Evolutionary conservation across 2,888 invertebrate genomes (phyloP).

Genomic region (Loripinus fragilis): DNA sequence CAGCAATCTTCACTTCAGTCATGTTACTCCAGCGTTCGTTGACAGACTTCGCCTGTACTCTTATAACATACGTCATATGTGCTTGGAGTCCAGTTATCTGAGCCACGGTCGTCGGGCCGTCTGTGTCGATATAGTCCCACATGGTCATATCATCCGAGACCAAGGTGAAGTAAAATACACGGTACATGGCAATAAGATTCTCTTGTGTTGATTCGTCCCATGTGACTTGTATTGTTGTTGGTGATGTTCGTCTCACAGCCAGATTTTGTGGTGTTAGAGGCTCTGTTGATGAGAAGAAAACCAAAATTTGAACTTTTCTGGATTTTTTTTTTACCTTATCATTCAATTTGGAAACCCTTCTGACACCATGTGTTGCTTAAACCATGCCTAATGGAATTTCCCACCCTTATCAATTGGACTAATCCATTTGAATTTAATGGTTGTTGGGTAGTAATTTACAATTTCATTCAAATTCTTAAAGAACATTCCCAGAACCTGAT

Average conservation of each 20-base stretch:
- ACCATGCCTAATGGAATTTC: no score
- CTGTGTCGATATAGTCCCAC: slow-evolving; percentile 78
- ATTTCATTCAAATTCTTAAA: no score
- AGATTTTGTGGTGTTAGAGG: slow-evolving; percentile 97
- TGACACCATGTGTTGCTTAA: no score
- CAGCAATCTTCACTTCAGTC: slow-evolving; percentile 68
- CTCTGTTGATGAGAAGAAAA: slow-evolving; percentile 86
- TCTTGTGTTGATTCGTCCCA: slow-evolving; percentile 85
- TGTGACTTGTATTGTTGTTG: slow-evolving; percentile 93
- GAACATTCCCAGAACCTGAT: no score
- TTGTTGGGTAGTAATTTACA: no score
- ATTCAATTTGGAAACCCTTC: no score
- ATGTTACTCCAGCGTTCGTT: slow-evolving; percentile 80
- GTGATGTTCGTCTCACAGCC: slow-evolving; percentile 96
- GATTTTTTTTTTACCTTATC: no score
- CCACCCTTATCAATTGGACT: no score
- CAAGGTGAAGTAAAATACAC: slow-evolving; percentile 79
- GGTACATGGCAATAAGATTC: slow-evolving; percentile 79
- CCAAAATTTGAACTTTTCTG: not conserved
- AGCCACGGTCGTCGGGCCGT: slow-evolving; percentile 77
- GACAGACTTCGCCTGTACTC: slow-evolving; percentile 78
- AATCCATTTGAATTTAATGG: no score
- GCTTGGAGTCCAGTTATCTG: slow-evolving; percentile 76
- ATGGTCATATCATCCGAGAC: slow-evolving; percentile 74
- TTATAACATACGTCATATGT: slow-evolving; percentile 76